These are phyloP conservation scores for Micromesistius poutassou DNA, from an alignment of 2,797 vertebrate genomes.

Conservation along the genomic window DNA sequence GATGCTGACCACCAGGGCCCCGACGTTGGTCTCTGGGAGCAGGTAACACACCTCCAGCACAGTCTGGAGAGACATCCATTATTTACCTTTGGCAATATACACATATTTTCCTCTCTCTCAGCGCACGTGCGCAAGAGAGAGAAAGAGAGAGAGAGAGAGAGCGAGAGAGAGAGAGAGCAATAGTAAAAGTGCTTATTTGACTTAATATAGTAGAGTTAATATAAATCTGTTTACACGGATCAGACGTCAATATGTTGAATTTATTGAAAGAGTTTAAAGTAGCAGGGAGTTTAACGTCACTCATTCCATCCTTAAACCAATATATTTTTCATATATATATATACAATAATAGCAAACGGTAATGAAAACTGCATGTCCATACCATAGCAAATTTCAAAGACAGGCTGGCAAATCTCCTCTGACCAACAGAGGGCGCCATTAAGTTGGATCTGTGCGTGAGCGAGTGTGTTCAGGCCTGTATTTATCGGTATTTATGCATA, in stretches of 20 bases:
- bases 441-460: not conserved
- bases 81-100: too few relatives aligned
- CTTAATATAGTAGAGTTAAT: too few relatives aligned
- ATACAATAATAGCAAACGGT: too few relatives aligned
- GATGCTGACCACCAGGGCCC: conserved; percentile 80
- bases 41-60: conserved; percentile 79
- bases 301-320: not conserved
- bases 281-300: too few relatives aligned
- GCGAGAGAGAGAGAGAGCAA: too few relatives aligned
- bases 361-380: not conserved
- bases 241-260: too few relatives aligned
- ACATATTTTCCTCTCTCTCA: too few relatives aligned
- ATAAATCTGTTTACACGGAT: too few relatives aligned
- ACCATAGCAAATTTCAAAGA: not conserved
- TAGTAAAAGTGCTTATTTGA: too few relatives aligned
- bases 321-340: not conserved
- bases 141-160: too few relatives aligned
- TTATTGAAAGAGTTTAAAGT: not conserved
- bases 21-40: conserved; percentile 76
- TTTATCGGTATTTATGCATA: not conserved
- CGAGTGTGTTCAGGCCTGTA: not conserved
- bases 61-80: conserved; percentile 66
- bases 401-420: not conserved
- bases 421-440: conserved; percentile 2
- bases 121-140: too few relatives aligned